phyloP scores from a whole-genome alignment of 2,113 vertebrate species.

The Brachyhypopomus gauderio region DNA sequence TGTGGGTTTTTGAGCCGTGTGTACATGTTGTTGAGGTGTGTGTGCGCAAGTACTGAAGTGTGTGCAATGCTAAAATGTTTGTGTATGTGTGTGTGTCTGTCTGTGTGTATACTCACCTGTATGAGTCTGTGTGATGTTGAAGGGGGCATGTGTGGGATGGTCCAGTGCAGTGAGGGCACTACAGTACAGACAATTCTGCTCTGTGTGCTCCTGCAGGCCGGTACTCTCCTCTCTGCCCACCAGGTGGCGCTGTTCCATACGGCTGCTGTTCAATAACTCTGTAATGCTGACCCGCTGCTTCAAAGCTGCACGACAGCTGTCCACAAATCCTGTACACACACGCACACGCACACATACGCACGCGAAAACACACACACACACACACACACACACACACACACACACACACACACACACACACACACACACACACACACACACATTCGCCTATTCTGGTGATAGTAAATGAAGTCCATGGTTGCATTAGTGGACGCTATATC shows the following conservation, averaged over 20 bases:
- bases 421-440: background rate
- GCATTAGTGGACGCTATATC: too few relatives aligned
- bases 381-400: background rate
- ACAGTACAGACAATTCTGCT: conserved; percentile 86
- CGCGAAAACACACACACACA: background rate
- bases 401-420: background rate
- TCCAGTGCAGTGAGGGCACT: conserved; percentile 78
- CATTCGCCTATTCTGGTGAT: background rate
- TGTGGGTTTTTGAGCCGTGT: too few relatives aligned
- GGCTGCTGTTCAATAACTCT: conserved; percentile 83
- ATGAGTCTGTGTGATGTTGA: conserved; percentile 74
- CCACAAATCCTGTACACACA: conserved; percentile 64
- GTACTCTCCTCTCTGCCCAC: conserved; percentile 79
- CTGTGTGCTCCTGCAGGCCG: conserved; percentile 83
- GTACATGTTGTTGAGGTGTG: background rate
- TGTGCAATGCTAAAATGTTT: background rate
- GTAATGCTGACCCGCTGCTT: conserved; percentile 84
- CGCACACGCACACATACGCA: background rate
- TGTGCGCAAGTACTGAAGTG: background rate
- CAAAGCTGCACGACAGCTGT: conserved; percentile 76
- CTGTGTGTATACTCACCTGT: conserved; percentile 67
- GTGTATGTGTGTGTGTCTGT: background rate
- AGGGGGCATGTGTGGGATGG: conserved; percentile 73
- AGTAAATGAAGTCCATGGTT: background rate
- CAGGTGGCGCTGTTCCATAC: conserved; percentile 77